Base-by-base conservation (phyloP, 2,113 vertebrate genomes). In the Athene cunicularia region DNA sequence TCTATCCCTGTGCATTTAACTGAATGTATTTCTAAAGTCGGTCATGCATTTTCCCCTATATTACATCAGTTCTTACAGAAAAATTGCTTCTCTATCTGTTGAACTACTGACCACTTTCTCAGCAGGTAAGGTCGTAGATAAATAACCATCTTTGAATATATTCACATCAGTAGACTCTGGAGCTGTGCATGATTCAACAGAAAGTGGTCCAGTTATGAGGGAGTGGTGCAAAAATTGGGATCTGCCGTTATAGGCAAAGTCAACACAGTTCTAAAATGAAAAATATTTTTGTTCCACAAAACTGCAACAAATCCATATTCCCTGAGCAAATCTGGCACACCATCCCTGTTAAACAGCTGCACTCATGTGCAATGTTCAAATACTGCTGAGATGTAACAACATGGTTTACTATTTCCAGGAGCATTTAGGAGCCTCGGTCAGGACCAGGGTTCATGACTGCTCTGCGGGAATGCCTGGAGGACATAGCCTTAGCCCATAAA, bases 391-490 rank as follows among this genome's bases (percentile, higher is more conserved):
- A 59, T 43, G 30, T 66, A 87, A 37, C 41, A 76, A 27, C 45
- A n/a, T 20, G 62, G 41, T 70, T 50, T 32, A 49, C 21, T 66
- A 82, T 76, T 88, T 95, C 43, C 64, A 91, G 76, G 64, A 85
- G 43, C 22, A 39, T 79, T 74, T 22, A 52, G 37, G 64, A 80
- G 52, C 50, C 32, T 80, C 6, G 0, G 8, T 92, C 47, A 81
- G 47, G 52, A 80, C 24, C 33, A 24, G 19, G 19, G 63, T 39
- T 83, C 50, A 8, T 35, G 27, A 58, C 30, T 86, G 56, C 72
- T 53, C 59, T 59, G 2, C 0, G 1, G 50, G 37, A 88, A 62
- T 13, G 11, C 0, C 0, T 15, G 28, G 80, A 81, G 83, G 37
- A 60, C 45, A 5, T 2, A 15, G 59, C 55, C 75, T 74, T 37